These are phyloP conservation scores for Tuberolachnus salignus DNA, from an alignment of 2,888 invertebrate species.

Conservation along the genomic window DNA sequence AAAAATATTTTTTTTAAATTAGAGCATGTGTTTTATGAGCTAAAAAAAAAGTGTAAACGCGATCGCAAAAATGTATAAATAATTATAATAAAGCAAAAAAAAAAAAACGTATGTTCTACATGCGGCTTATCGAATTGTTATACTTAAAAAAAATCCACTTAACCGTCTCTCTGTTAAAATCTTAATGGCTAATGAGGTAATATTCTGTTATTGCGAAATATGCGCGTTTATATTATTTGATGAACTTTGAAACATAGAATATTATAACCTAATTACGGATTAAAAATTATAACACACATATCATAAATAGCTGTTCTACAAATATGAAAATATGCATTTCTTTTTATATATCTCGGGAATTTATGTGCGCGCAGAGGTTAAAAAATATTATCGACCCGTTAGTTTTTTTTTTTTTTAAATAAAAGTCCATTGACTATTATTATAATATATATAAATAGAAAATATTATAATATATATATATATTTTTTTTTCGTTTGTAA, in stretches of 20 bases:
- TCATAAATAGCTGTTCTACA: too few relatives aligned
- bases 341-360: neutral
- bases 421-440: too few relatives aligned
- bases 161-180: constrained; percentile 32
- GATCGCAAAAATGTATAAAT: constrained; percentile 40
- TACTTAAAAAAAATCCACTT: constrained; percentile 31
- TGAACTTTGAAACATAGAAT: constrained; percentile 16
- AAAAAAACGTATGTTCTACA: constrained; percentile 29
- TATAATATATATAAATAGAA: too few relatives aligned
- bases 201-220: constrained; percentile 23
- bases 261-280: constrained; percentile 4
- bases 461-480: too few relatives aligned
- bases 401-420: too few relatives aligned
- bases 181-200: constrained; percentile 42
- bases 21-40: constrained; percentile 47
- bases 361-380: too few relatives aligned
- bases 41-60: constrained; percentile 49
- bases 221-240: constrained; percentile 3
- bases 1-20: constrained; percentile 32
- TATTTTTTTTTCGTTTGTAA: too few relatives aligned
- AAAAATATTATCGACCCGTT: too few relatives aligned
- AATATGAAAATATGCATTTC: neutral
- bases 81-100: neutral
- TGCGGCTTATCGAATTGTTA: constrained; percentile 42
- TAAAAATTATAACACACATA: neutral